Percentiles rank a stretch among this genome's conserved stretches.
phyloP scores from a whole-genome alignment of 2,888 invertebrate genomes.

The Didymodactylos carnosus region DNA sequence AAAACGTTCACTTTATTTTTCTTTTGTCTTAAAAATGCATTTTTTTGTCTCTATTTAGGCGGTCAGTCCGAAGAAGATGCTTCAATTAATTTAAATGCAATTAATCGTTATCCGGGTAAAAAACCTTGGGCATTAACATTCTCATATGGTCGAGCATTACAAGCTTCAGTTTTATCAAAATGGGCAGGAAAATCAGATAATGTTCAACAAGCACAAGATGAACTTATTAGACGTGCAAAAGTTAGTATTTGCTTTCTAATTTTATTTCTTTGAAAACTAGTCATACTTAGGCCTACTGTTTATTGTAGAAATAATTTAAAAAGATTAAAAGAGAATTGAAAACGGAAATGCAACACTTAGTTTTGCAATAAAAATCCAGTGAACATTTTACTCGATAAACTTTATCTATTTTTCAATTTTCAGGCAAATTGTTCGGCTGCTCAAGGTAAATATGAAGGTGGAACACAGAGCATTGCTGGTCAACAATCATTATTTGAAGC shows the following conservation, averaged over 20 bases:
- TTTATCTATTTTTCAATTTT: too few species aligned
- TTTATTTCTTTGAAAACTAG: too few species aligned
- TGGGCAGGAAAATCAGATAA: constrained; percentile 85
- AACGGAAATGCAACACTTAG: too few species aligned
- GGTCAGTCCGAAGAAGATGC: constrained; percentile 97
- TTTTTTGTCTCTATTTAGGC: constrained; percentile 37
- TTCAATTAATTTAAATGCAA: constrained; percentile 79
- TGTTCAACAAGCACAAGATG: constrained; percentile 59
- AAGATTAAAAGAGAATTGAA: too few species aligned
- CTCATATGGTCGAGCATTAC: constrained; percentile 86
- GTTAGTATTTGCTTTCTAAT: constrained; percentile 37
- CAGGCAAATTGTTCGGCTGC: constrained; percentile 78
- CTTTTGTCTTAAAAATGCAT: too few species aligned
- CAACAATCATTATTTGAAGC: constrained; percentile 72
- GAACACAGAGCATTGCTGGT: constrained; percentile 62
- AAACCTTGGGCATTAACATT: constrained; percentile 93
- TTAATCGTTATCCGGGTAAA: constrained; percentile 58
- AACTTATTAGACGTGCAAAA: constrained; percentile 76
- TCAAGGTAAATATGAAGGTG: constrained; percentile 75
- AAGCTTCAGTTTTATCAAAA: constrained; percentile 80
- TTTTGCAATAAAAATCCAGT: too few species aligned
- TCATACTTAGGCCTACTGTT: too few species aligned
- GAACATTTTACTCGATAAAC: too few species aligned
- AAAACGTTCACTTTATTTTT: too few species aligned
- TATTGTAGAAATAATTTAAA: too few species aligned